phyloP scores from a whole-genome alignment of 92 coral and sea anemone species.

The Zoanthus sociatus region DNA sequence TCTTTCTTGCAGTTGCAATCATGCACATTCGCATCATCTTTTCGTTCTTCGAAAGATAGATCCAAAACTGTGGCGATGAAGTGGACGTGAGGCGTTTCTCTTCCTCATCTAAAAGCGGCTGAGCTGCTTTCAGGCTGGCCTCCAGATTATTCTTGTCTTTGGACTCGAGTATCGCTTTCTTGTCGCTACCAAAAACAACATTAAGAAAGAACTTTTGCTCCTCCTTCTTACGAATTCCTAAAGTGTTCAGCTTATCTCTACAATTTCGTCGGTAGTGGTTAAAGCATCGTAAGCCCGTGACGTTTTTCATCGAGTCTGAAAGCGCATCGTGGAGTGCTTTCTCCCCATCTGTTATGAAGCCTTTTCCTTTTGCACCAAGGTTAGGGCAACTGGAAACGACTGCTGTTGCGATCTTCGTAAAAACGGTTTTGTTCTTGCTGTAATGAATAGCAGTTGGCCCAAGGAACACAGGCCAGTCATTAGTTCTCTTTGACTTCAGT shows the following conservation, averaged over 20 bases:
- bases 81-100: slow-evolving; percentile 35
- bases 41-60: slow-evolving; percentile 4
- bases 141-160: slow-evolving; percentile 37
- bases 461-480: slow-evolving; percentile 45
- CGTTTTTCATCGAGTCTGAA: slow-evolving; percentile 38
- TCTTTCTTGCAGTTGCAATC: slow-evolving; percentile 51
- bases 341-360: slow-evolving; percentile 66
- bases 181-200: slow-evolving; percentile 50
- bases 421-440: slow-evolving; percentile 44
- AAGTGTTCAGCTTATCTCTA: slow-evolving; percentile 13
- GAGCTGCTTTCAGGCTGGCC: slow-evolving; percentile 42
- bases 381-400: slow-evolving; percentile 28
- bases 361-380: slow-evolving; percentile 40
- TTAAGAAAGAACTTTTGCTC: slow-evolving; percentile 61
- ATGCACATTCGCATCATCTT: slow-evolving; percentile 59
- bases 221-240: slow-evolving; percentile 45
- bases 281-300: slow-evolving; percentile 62
- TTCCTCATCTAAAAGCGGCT: slow-evolving; percentile 35
- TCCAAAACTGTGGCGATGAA: slow-evolving; percentile 47
- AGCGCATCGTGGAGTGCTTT: slow-evolving; percentile 53
- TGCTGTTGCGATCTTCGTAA: slow-evolving; percentile 55
- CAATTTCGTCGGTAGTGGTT: slow-evolving; percentile 54
- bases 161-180: slow-evolving; percentile 46
- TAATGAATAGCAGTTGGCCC: slow-evolving; percentile 68
- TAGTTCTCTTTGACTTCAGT: slow-evolving; percentile 53